Evolutionary conservation across 2,797 vertebrate genomes (phyloP).

Genomic region (Melanotaenia pygmaea): DNA sequence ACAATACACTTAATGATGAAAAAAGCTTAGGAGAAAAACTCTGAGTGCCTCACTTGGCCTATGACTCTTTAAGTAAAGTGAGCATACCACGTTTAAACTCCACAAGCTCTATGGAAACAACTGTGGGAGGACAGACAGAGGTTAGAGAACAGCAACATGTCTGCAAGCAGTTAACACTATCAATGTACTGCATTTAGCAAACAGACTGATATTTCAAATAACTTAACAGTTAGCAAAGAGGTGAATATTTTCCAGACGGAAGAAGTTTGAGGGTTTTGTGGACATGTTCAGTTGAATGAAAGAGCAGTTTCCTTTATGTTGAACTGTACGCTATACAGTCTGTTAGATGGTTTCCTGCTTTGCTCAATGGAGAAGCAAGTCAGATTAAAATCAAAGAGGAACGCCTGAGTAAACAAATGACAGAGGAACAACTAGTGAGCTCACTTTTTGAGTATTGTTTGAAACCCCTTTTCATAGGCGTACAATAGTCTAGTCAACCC

Average conservation of each 20-base stretch:
- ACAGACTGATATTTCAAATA: neutral
- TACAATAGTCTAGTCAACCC: constrained; percentile 68
- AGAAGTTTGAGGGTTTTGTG: neutral
- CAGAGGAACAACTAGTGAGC: constrained; percentile 58
- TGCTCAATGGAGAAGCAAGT: constrained; percentile 46
- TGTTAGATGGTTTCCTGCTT: constrained; percentile 39
- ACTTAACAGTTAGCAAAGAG: neutral
- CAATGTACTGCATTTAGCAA: neutral
- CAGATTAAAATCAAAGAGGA: constrained; percentile 63
- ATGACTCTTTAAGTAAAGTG: constrained; percentile 26
- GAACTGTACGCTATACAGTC: constrained; percentile 5
- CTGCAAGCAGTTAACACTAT: neutral
- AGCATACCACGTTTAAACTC: constrained; percentile 34
- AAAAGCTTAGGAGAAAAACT: constrained; percentile 1
- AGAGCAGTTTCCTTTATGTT: neutral
- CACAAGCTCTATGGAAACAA: constrained; percentile 55
- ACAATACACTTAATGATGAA: constrained; percentile 18
- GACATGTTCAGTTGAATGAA: neutral
- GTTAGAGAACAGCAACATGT: constrained; percentile 9
- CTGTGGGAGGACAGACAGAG: constrained; percentile 32
- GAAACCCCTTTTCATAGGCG: constrained; percentile 47
- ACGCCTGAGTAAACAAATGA: constrained; percentile 63
- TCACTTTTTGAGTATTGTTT: constrained; percentile 68
- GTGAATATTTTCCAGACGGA: constrained; percentile 3
- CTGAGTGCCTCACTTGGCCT: constrained; percentile 27